Base-by-base conservation (phyloP, 2,797 vertebrate genomes). In the Acrossocheilus fasciatus region DNA sequence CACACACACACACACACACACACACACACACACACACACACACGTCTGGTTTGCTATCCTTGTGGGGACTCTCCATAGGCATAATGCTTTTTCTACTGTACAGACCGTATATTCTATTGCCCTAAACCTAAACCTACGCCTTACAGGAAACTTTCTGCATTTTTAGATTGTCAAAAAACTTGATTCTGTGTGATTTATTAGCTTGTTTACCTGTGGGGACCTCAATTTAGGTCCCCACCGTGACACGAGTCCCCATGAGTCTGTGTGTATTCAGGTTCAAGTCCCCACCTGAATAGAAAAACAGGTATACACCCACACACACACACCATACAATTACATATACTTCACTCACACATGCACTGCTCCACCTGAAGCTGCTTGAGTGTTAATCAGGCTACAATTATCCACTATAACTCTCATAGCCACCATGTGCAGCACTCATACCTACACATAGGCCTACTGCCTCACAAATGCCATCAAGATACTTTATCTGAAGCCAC, bases 301-400 rank as follows among this genome's bases (percentile, higher is more conserved):
- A 30, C 30, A 30, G 30, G 30, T 2, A 30, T 2, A 45, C 10
- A 18, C 50, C 6, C 50, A 59, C 6, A 66, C 15, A 43, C 17
- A 41, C 36, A 70, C 36, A 70, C 20, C 41, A n/a, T 26, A 8
- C 23, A 73, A 26, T 30, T 30, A 30, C 30, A 47, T 15, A 43
- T 17, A 47, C 23, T 73, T 8, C 39, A 45, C 41, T 47, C 34
- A 43, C 45, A 81, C 66, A 59, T 20, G 57, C 20, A 69, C 45
- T 52, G 47, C 64, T 41, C 12, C 47, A 70, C 80, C 47, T 54
- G 45, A 82, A 36, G 23, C 36, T 43, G 23, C 50, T 50, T 57
- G 36, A 72, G 47, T 57, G 66, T 82, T 43, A 57, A 82, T 70
- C 66, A 69, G 30, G 50, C 43, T 52, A 50, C 47, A 69, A 11